Base-by-base conservation (phyloP, 2,797 vertebrate genomes). In the Mus caroli region DNA sequence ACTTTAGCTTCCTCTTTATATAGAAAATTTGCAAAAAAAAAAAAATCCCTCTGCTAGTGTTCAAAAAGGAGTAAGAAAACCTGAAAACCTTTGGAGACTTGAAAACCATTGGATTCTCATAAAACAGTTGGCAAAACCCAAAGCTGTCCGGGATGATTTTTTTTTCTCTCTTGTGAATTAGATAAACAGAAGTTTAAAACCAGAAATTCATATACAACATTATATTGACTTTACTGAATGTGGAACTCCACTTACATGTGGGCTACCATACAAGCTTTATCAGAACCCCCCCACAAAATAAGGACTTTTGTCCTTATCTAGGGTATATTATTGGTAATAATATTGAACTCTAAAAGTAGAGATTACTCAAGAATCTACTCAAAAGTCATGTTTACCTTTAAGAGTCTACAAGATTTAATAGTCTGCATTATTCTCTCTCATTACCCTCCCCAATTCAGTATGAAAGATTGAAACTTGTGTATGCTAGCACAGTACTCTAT, bases 171-270 rank as follows among this genome's bases (percentile, higher is more conserved):
- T 75, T 93, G 37, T 64, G 92, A 82, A 94, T 95, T 92, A 93
- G 73, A 50, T 17, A 94, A 54, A 37, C 12, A 75, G 4, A 91
- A 94, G 56, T 95, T 10, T 58, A 93, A 73, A 95, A 62, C 28
- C 24, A 92, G 46, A 93, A 46, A 95, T 94, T 95, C 58, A 40
- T 77, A 43, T 20, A 86, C 86, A 76, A 90, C 1, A 88, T 52
- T 79, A 34, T 91, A 15, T 87, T 94, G 37, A 90, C 50, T 87
- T 93, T 54, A 86, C n/a, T 93, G 54, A 96, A 90, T 86, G n/a
- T 92, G 62, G 37, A 93, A 76, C 26, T 91, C 93, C 90, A 76
- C 28, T 69, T 83, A 80, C 34, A 31, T 43, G 84, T 19, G 67
- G 26, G 46, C 24, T 86, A 79, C 50, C 76, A 75, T 79, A 80